Evolutionary conservation across 2,113 vertebrate genomes (phyloP), one percentile per base, ranked within the genome.

Genomic region (Planiliza haematocheilus): DNA sequence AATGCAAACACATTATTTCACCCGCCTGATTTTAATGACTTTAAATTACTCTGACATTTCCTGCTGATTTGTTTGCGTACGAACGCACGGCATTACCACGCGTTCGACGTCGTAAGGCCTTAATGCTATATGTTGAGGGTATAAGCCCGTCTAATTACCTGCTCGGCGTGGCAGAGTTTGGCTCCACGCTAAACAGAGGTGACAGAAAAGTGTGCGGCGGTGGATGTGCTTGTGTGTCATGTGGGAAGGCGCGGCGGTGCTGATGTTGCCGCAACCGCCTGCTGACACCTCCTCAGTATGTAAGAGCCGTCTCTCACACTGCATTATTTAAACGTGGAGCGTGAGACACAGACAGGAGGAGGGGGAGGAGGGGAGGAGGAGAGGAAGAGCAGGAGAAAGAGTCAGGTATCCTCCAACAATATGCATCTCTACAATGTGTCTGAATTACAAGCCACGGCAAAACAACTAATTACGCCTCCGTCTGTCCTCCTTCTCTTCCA

Each of bases 291-390:
- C 81, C 74, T 88, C 84, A 72, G 74, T 84, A 78, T 86, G 82
- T 85, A 88, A 70, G 74, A 90, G 73, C 57, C 82, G 71, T 83
- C 88, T 76, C 79, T 72, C 76, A 21, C 64, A 10, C 74, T 92
- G 87, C 83, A 91, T 90, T 89, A 89, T 90, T 90, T 88, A 92
- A 90, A 79, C 76, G 42, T 67, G 49, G 56, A 70, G 86, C 73
- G 48, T 59, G 59, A 69, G 55, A 65, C 3, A 1, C 36, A 80
- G 79, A 67, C 61, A 14, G 50, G 71, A 48, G 46, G 52, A 50
- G 48, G 69, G 70, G 45, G 14, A 43, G 53, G 24, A 45, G 48
- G 55, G 61, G 64, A 38, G 46, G 38, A n/a, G n/a, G 34, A 55
- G 62, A 60, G 38, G 37, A 39, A 24, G 55, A 37, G 81, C 24